A percentile compares a stretch with the other conserved stretches of the same genome.
phyloP scores from a whole-genome alignment of 2,797 vertebrate genomes.

The Peromyscus aztecus region DNA sequence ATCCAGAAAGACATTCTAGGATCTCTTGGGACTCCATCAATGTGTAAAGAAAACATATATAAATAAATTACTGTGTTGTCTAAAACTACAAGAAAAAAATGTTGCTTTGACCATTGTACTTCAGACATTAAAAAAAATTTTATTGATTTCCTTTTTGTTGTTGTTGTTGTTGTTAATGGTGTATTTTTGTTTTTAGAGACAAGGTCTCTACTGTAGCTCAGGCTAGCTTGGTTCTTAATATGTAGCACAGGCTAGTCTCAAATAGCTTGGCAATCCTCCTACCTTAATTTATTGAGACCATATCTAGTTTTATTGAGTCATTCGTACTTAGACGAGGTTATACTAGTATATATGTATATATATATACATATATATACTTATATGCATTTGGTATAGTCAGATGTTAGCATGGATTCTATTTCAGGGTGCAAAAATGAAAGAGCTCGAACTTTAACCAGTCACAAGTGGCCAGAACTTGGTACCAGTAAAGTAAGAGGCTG shows the following conservation, averaged over 20 bases:
- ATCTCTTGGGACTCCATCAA: background rate
- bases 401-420: background rate
- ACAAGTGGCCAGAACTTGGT: background rate
- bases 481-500: background rate
- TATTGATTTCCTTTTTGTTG: background rate
- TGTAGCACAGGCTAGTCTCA: background rate
- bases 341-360: too few species aligned
- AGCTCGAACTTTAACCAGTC: background rate
- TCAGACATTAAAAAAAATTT: background rate
- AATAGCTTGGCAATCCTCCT: background rate
- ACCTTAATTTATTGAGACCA: background rate
- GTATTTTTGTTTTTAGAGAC: background rate
- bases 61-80: constrained; percentile 41
- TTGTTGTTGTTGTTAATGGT: background rate
- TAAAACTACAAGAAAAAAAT: constrained; percentile 41
- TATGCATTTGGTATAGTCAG: background rate
- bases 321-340: constrained; percentile 11
- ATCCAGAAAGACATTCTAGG: background rate
- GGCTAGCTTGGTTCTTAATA: background rate
- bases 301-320: background rate
- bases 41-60: constrained; percentile 28
- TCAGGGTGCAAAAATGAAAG: background rate
- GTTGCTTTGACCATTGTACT: background rate
- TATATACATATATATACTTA: too few species aligned
- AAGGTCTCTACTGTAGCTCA: background rate